A percentile compares a stretch with the other conserved stretches of the same genome.
These are phyloP conservation scores for Drosophila limbata DNA, from an alignment of 2,888 invertebrate species.

Conservation along the genomic window DNA sequence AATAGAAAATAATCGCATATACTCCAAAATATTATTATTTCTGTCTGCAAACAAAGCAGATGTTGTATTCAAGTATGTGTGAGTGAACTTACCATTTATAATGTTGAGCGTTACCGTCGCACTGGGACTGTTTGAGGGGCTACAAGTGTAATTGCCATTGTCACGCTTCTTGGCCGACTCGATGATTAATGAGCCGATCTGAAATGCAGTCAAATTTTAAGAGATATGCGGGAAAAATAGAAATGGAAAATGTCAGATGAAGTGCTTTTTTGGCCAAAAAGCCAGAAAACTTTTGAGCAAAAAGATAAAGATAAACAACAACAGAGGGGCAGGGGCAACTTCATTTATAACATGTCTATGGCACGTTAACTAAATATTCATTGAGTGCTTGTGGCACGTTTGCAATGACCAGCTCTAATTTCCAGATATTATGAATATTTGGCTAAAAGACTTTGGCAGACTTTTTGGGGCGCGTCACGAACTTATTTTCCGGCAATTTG, in stretches of 20 bases:
- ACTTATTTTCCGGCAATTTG: conserved; percentile 28
- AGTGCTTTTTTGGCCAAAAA: conserved; percentile 1
- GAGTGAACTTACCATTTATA: conserved; percentile 91
- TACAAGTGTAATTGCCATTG: conserved; percentile 95
- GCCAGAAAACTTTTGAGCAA: conserved; percentile 1
- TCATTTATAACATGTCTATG: conserved; percentile 26
- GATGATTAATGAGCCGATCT: conserved; percentile 86
- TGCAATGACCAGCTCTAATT: conserved; percentile 28
- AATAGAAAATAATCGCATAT: background rate
- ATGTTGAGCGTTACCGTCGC: conserved; percentile 96
- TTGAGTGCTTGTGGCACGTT: conserved; percentile 40
- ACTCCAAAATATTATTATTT: background rate
- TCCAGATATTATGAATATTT: conserved; percentile 28
- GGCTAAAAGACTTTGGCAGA: conserved; percentile 2
- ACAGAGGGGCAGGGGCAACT: background rate
- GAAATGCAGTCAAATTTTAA: conserved; percentile 37
- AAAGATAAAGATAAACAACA: conserved; percentile 20
- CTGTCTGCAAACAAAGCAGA: background rate
- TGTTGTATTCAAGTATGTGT: background rate
- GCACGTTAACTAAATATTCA: conserved; percentile 50
- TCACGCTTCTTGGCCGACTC: conserved; percentile 85
- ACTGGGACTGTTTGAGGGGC: conserved; percentile 96
- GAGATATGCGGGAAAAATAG: conserved; percentile 17
- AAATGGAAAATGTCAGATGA: conserved; percentile 10
- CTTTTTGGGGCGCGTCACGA: conserved; percentile 13